A percentile compares a stretch with the other conserved stretches of the same genome.
These are phyloP conservation scores for Eupeodes latifasciatus DNA, from an alignment of 2,888 invertebrate genomes.

Conservation along the genomic window DNA sequence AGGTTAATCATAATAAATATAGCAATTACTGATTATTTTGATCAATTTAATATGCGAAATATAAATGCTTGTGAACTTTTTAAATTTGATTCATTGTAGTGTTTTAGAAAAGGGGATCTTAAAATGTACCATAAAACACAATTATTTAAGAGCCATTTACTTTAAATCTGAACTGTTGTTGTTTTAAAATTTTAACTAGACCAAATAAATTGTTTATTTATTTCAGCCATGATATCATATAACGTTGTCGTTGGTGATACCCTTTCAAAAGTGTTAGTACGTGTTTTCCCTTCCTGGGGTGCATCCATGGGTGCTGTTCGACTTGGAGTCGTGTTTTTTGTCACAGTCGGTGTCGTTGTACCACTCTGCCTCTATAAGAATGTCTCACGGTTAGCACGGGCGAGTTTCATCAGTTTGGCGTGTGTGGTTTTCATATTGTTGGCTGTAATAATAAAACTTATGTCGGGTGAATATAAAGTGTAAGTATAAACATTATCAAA, in stretches of 20 bases:
- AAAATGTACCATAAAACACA: too few relatives aligned
- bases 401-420: conserved; percentile 85
- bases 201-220: conserved; percentile 58
- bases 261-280: conserved; percentile 91
- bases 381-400: conserved; percentile 85
- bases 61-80: too few relatives aligned
- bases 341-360: conserved; percentile 90
- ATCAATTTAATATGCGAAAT: too few relatives aligned
- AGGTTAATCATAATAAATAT: too few relatives aligned
- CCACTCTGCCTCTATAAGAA: conserved; percentile 92
- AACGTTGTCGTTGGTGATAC: conserved; percentile 95
- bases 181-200: not conserved
- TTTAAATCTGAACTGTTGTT: not conserved
- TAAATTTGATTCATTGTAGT: too few relatives aligned
- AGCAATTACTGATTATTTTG: too few relatives aligned
- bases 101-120: too few relatives aligned
- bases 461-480: conserved; percentile 86
- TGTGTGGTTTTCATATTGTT: conserved; percentile 90
- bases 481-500: conserved; percentile 83
- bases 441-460: conserved; percentile 86
- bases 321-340: conserved; percentile 87
- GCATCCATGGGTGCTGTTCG: conserved; percentile 84
- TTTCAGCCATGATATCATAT: conserved; percentile 93
- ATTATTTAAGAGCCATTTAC: not conserved
- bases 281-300: conserved; percentile 86